Evolutionary conservation across 2,888 invertebrate genomes (phyloP), one percentile per base, ranked within the genome.

Genomic region (Candidula unifasciata): DNA sequence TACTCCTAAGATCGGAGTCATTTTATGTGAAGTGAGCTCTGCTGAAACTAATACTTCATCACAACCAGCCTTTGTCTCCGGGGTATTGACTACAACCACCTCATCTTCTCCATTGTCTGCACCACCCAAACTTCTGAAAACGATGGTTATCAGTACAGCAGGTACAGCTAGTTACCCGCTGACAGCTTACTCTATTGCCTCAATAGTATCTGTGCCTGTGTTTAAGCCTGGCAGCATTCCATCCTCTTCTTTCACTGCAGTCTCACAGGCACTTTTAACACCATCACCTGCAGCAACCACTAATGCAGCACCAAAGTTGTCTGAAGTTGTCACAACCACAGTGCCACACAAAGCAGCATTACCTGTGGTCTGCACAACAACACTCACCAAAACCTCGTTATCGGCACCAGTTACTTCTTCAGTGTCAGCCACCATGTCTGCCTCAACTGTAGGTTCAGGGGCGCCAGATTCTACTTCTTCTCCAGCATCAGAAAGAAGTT

Each of bases 171-270:
- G 57, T 21, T 71, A 35, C 37, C 24, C 37, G 2, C 35, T 54
- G 6, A 71, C 64, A 24, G 33, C 82, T 30, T 68, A 54, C 77
- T 60, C 76, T 3, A 54, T 77, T 68, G 44, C 77, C n/a, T 77
- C 82, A 2, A 57, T 68, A 44, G 76, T 69, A n/a, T 54, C 82
- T 73, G 30, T 57, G 13, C 33, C 60, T 30, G 18, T 64, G 27
- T 60, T 44, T 35, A 37, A 5, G 1, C 0, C 30, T 44, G 64
- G 82, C 69, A 81, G 33, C 54, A 35, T 30, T 30, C 5, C 81
- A n/a, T 18, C 33, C 13, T 6, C n/a, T 30, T 21, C 35, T 3
- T 35, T 73, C 30, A 30, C 52, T 2, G 81, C 18, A 21, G 30
- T 21, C 10, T 54, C 74, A 3, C 16, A 52, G 2, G 30, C 13